Conservation (phyloP, 2,888 invertebrate genomes). For the Scelioninae gen. 1 region DNA sequence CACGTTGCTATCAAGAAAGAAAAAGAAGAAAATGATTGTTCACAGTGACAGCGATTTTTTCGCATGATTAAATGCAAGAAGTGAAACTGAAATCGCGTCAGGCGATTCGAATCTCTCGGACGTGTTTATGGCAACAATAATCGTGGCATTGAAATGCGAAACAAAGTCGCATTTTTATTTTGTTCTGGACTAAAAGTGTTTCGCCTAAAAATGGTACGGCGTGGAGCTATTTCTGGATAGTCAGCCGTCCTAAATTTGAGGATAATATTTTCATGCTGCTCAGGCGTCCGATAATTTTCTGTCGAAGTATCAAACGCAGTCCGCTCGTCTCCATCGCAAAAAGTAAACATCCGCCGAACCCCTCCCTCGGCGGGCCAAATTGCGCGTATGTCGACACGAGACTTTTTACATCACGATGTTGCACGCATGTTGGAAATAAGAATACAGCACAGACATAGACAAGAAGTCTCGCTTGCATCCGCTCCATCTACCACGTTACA, state of each 20-base stretch:
- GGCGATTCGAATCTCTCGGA: slow-evolving; percentile 10
- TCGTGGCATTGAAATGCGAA: slow-evolving; percentile 33
- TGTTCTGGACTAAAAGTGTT: slow-evolving; percentile 28
- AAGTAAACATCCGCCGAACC: slow-evolving; percentile 61
- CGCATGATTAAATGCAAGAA: slow-evolving; percentile 37
- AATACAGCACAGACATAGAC: slow-evolving; percentile 72
- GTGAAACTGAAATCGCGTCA: slow-evolving; percentile 29
- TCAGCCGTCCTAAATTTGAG: slow-evolving; percentile 31
- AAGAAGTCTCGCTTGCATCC: slow-evolving; percentile 75
- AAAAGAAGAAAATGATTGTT: slow-evolving; percentile 9
- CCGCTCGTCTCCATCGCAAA: slow-evolving; percentile 44
- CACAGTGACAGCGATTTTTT: slow-evolving; percentile 25
- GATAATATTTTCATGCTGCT: slow-evolving; percentile 18
- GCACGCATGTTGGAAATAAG: slow-evolving; percentile 72
- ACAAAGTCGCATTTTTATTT: slow-evolving; percentile 12
- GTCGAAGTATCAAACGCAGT: slow-evolving; percentile 41
- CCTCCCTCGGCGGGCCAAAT: slow-evolving; percentile 47
- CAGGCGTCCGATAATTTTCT: slow-evolving; percentile 28
- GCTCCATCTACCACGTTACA: slow-evolving; percentile 57
- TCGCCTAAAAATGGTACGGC: slow-evolving; percentile 22
- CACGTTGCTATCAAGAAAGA: slow-evolving; percentile 8
- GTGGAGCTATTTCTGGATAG: slow-evolving; percentile 34
- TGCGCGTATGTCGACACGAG: slow-evolving; percentile 57
- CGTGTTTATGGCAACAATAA: slow-evolving; percentile 29
- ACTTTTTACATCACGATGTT: slow-evolving; percentile 46